A percentile compares a stretch with the other conserved stretches of the same genome.
These are phyloP conservation scores for Psittacara wagleri DNA, from an alignment of 2,113 vertebrate species.

Conservation along the genomic window DNA sequence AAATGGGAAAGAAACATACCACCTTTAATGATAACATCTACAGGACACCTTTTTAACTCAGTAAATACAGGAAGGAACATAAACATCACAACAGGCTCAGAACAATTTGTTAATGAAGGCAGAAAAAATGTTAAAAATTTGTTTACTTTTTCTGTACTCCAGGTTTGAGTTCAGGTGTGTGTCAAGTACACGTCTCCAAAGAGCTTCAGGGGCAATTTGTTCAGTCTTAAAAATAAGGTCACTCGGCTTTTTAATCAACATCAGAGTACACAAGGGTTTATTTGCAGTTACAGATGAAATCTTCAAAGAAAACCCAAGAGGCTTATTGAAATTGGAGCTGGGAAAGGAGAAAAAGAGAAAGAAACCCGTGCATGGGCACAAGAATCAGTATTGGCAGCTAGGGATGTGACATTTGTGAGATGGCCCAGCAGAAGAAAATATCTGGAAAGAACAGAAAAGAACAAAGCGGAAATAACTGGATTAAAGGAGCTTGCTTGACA, in stretches of 20 bases:
- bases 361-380: background rate
- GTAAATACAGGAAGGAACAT: background rate
- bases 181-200: background rate
- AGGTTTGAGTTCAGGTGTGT: background rate
- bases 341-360: background rate
- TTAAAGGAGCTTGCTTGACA: background rate
- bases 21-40: background rate
- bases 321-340: slow-evolving; percentile 2
- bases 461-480: background rate
- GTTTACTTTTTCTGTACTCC: background rate
- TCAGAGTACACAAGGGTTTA: background rate
- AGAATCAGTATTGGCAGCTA: background rate
- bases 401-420: background rate
- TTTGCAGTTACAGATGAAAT: slow-evolving; percentile 6
- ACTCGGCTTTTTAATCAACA: background rate
- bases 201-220: background rate
- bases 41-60: background rate
- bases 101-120: background rate
- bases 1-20: background rate
- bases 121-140: background rate
- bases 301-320: slow-evolving; percentile 24
- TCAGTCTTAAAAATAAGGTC: background rate
- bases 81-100: background rate
- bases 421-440: background rate
- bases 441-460: background rate